Conservation (phyloP, 2,888 invertebrate species). For the Agriopis aurantiaria region DNA sequence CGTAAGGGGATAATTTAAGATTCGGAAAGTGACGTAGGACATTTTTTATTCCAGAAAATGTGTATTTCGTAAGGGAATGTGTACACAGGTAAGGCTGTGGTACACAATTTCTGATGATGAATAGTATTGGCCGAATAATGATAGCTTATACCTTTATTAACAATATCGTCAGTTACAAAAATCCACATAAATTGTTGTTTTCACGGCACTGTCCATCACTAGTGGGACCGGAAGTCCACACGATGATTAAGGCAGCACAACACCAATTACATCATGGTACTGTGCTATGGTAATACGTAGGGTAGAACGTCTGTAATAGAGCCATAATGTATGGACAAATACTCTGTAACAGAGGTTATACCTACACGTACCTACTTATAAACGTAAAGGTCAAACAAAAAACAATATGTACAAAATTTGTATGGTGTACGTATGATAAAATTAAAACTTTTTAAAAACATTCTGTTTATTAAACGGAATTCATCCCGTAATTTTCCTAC, state of each 20-base stretch:
- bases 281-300: background rate
- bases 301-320: background rate
- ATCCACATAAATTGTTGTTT: background rate
- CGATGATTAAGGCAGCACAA: constrained; percentile 23
- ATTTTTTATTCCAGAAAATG: no score
- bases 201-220: constrained; percentile 14
- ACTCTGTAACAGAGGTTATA: background rate
- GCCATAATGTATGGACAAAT: constrained; percentile 14
- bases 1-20: no score
- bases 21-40: no score
- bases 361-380: no score
- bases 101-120: background rate
- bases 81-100: no score
- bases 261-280: constrained; percentile 16
- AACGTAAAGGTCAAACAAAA: no score
- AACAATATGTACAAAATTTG: no score
- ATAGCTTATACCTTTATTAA: background rate
- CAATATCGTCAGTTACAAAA: background rate
- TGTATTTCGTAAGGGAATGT: no score
- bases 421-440: no score
- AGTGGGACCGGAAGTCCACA: constrained; percentile 19
- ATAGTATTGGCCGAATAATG: background rate
- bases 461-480: no score
- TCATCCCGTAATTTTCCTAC: no score
- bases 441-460: no score